These are phyloP conservation scores for Papilio polytes DNA, from an alignment of 1,140 invertebrate species.

Conservation along the genomic window DNA sequence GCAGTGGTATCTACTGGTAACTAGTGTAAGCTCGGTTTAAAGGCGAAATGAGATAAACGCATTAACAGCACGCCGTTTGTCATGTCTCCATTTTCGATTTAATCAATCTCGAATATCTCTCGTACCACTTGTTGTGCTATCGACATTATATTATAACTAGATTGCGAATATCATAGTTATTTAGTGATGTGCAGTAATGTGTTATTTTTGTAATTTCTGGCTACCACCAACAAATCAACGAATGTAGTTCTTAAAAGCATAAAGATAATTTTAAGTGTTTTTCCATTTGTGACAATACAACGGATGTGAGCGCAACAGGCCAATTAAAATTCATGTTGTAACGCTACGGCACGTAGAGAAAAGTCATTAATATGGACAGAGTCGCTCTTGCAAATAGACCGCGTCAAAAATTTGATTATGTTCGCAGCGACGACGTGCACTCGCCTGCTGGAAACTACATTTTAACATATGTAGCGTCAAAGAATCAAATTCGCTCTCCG, in stretches of 20 bases:
- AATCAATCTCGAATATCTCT: not conserved
- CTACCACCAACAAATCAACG: no score
- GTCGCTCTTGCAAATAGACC: not conserved
- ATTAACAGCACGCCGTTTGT: not conserved
- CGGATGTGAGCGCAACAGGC: not conserved
- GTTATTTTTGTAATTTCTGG: no score
- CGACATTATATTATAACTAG: no score
- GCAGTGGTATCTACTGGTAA: not conserved
- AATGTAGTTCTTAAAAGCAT: not conserved
- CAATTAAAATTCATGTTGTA: not conserved
- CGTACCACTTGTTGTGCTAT: not conserved
- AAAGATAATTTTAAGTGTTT: not conserved
- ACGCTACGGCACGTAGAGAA: not conserved
- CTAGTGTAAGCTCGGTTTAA: not conserved
- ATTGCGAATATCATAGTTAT: no score
- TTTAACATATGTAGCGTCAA: not conserved
- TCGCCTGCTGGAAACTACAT: not conserved
- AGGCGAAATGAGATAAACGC: not conserved
- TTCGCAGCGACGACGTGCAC: not conserved
- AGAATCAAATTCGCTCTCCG: no score
- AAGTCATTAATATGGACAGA: not conserved
- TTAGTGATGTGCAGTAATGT: no score
- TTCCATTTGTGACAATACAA: not conserved
- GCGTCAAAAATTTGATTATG: constrained; percentile 3
- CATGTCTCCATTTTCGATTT: not conserved